Conservation (phyloP, 2,797 vertebrate species). For the Oceanodroma leucorhoa region DNA sequence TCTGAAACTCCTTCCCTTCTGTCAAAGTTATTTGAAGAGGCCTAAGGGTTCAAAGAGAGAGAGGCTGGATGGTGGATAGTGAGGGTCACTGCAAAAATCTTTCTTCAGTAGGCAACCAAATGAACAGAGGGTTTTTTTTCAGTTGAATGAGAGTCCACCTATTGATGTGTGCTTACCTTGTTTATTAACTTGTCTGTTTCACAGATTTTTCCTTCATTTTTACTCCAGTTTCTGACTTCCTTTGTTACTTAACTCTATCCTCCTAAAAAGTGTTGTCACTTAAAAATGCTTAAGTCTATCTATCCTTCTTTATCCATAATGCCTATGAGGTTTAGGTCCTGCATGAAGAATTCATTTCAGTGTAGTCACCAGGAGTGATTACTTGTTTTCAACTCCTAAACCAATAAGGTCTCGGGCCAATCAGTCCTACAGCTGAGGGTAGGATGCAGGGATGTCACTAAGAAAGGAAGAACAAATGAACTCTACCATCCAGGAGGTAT, state of each 20-base stretch:
- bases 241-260: neutral
- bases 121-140: rapidly evolving
- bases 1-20: neutral
- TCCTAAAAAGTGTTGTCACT: neutral
- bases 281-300: neutral
- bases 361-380: neutral
- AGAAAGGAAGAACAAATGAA: neutral
- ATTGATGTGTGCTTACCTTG: neutral
- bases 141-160: neutral
- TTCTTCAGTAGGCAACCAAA: neutral
- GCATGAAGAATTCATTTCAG: neutral
- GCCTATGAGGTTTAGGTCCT: neutral
- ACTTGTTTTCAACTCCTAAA: neutral
- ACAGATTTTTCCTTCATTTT: neutral
- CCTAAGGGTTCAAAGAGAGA: neutral
- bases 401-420: neutral
- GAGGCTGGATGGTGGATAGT: neutral
- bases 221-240: neutral
- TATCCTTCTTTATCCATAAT: neutral
- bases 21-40: neutral
- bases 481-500: neutral
- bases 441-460: neutral
- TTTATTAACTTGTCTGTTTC: neutral
- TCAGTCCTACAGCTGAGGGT: neutral
- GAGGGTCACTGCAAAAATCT: neutral